Base-by-base conservation (phyloP, 2,888 invertebrate genomes). In the Trichacis sp. region DNA sequence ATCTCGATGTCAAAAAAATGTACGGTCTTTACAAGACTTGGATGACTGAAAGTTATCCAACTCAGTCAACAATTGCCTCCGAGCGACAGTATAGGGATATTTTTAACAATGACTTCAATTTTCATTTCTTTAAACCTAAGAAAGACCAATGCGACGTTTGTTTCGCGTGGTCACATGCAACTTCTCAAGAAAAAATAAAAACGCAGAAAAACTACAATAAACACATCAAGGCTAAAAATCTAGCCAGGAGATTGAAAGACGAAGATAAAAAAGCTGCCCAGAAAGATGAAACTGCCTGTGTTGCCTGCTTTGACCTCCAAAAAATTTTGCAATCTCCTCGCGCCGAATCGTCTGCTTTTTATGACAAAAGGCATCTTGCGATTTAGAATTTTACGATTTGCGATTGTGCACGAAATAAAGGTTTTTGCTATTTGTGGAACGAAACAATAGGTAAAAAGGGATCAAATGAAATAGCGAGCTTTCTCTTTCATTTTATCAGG, bases 31-130 rank as follows among this genome's bases (percentile, higher is more conserved):
- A 62, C 17, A 19, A 9, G 1, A 29, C 12, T 17, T 54, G 54
- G 45, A 54, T 49, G 48, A 1, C 42, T 42, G 29, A 66, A 30
- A 12, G 56, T 36, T 43, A 54, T 9, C 53, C 57, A 1, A 52
- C 29, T 14, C 14, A 53, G 33, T n/a, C n/a, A n/a, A 29, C n/a
- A 19, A 2, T 29, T n/a, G 51, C 58, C 1, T 47, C 58, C 1
- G 40, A 47, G 18, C 52, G 52, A 6, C 52, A 52, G 42, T 59
- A 59, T 12, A 38, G 47, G 12, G 52, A 59, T 15, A 9, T 52
- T 11, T 79, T 78, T 56, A 73, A 74, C 57, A 69, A 54, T 15
- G 72, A 77, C 61, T 78, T 73, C 56, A n/a, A n/a, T n/a, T n/a
- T n/a, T n/a, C n/a, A n/a, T n/a, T n/a, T n/a, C n/a, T n/a, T 54